A percentile compares a stretch with the other conserved stretches of the same genome.
Conservation (phyloP, 2,797 vertebrate genomes). For the Eulemur rubriventer region DNA sequence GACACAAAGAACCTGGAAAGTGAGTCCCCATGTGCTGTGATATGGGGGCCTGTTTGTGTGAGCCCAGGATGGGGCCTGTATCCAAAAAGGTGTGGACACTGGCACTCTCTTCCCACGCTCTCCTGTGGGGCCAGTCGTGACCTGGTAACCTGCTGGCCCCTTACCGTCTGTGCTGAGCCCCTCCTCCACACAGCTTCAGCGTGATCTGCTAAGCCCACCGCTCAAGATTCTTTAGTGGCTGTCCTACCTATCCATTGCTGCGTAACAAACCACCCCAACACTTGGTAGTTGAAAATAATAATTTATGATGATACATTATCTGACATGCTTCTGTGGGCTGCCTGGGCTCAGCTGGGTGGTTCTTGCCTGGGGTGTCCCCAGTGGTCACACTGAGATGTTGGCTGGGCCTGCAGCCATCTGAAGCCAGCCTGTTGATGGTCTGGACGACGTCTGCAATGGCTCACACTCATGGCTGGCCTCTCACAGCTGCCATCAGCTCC, state of each 20-base stretch:
- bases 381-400: background rate
- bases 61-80: accelerated
- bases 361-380: background rate
- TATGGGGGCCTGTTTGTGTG: background rate
- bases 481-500: background rate
- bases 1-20: background rate
- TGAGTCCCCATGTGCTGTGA: background rate
- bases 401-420: background rate
- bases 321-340: background rate
- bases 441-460: no score
- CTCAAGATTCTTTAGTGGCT: background rate
- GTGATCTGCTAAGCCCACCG: background rate
- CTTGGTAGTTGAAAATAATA: background rate
- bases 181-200: background rate
- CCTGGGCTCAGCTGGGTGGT: background rate
- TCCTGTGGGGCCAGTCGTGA: background rate
- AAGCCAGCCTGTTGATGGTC: background rate
- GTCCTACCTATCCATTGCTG: background rate
- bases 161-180: background rate
- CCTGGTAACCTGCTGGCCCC: background rate
- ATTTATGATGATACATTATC: background rate
- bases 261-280: background rate
- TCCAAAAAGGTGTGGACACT: no score
- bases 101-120: background rate
- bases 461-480: background rate